A percentile compares a stretch with the other conserved stretches of the same genome.
phyloP scores from a whole-genome alignment of 2,797 vertebrate species.

The Sitta carolinensis region DNA sequence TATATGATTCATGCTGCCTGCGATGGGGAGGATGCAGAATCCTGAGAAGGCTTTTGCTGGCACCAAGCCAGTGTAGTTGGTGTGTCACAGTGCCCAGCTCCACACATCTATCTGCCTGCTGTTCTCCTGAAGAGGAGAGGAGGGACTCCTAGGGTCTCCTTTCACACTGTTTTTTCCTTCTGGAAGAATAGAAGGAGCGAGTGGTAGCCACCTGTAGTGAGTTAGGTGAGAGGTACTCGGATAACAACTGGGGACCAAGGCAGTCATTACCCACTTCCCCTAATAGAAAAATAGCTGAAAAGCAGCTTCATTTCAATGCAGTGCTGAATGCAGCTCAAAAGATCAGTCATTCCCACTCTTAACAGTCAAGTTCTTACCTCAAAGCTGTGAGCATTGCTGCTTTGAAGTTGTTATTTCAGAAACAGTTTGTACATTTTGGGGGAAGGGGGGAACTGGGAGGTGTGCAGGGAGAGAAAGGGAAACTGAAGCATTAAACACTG shows the following conservation, averaged over 20 bases:
- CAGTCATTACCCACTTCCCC: not conserved
- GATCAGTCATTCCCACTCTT: not conserved
- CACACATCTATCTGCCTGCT: not conserved
- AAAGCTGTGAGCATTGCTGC: not conserved
- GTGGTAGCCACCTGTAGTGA: not conserved
- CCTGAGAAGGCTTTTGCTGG: not conserved
- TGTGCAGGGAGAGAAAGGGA: not conserved
- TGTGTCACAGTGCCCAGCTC: not conserved
- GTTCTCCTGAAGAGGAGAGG: not conserved
- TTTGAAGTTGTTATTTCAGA: not conserved
- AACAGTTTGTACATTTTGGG: not conserved
- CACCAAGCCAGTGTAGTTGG: fast-evolving
- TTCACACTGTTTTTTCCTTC: not conserved
- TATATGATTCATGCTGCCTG: not conserved
- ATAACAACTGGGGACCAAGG: not conserved
- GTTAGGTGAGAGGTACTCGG: not conserved
- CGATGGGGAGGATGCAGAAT: fast-evolving
- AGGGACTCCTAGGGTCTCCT: not conserved
- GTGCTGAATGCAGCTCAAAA: not conserved
- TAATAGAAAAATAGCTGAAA: not conserved
- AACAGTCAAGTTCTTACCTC: not conserved
- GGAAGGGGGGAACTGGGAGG: fast-evolving
- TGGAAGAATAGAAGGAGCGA: not conserved
- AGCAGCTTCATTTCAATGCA: not conserved
- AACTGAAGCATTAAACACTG: not conserved